Evolutionary conservation across 2,888 invertebrate genomes (phyloP), one percentile per base, ranked within the genome.

Genomic region (Aspidapion aeneum): DNA sequence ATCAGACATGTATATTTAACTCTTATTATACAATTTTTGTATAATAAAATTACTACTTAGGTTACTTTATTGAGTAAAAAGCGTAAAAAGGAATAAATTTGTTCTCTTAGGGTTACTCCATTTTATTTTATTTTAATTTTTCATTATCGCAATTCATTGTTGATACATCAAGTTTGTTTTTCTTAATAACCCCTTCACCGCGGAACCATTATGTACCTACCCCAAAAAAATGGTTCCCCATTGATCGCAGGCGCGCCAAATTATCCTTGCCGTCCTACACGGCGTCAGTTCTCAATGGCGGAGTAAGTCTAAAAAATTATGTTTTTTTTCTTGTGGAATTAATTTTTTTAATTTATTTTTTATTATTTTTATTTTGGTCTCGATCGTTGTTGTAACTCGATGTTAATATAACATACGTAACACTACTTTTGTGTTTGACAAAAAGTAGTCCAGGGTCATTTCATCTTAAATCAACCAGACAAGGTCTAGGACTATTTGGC

Each of bases 251-350:
- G 79, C 79, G 72, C 78, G 78, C 78, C 77, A 78, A 77, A 77
- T 79, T 77, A 72, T 80, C 72, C 73, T 79, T 78, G 76, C 77
- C 69, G 77, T 78, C 72, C 75, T 80, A 71, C 78, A 78, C 74
- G 77, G 74, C 71, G 73, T 80, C 70, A 79, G 78, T 74, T 77
- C 79, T 59, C 79, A 77, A 71, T 79, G 78, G 73, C 80, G 80
- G 78, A 80, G 80, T 80, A 80, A 80, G 80, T 80, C 70, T n/a
- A n/a, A n/a, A n/a, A n/a, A n/a, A n/a, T n/a, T n/a, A n/a, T n/a
- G n/a, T 35, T 3, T 35, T 35, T 3, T 7, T 35, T 35, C 12
- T 35, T 35, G 35, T 35, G 35, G 12, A 35, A 35, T 7, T 7
- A 35, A 35, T 7, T 35, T 3, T n/a, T n/a, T n/a, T n/a, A n/a